Conservation (phyloP, 2,888 invertebrate genomes). For the Hypomecis atomaria region DNA sequence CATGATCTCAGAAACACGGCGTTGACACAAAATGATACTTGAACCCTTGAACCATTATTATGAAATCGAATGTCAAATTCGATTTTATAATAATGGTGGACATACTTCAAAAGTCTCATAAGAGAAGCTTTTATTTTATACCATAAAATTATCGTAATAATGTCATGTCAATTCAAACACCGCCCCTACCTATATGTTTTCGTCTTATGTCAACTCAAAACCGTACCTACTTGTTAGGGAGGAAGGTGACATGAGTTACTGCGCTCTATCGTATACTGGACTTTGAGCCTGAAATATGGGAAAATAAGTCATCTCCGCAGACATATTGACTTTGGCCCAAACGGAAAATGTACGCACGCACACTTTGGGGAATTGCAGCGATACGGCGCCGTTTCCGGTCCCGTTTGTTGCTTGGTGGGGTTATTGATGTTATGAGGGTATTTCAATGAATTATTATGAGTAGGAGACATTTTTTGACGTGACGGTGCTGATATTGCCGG, state of each 20-base stretch:
- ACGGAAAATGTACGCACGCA: constrained; percentile 66
- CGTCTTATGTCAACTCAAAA: no score
- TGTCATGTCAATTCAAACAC: no score
- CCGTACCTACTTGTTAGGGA: background rate
- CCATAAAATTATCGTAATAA: no score
- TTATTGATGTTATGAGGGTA: constrained; percentile 31
- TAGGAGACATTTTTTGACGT: constrained; percentile 9
- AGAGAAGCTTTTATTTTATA: no score
- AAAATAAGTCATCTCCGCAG: constrained; percentile 80
- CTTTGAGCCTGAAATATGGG: constrained; percentile 69
- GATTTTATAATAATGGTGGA: no score
- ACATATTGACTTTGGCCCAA: constrained; percentile 77
- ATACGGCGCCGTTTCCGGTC: constrained; percentile 24
- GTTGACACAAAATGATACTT: no score
- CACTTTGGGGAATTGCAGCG: constrained; percentile 76
- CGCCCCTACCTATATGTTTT: no score
- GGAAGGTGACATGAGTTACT: constrained; percentile 11
- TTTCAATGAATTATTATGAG: constrained; percentile 19
- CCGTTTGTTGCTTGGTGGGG: constrained; percentile 23
- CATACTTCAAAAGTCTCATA: no score
- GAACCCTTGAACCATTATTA: no score
- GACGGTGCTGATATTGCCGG: background rate
- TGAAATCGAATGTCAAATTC: no score
- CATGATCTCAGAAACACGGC: no score
- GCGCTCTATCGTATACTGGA: constrained; percentile 31